phyloP scores from a whole-genome alignment of 1,140 invertebrate genomes.

The Ctenoplectra terminalis region DNA sequence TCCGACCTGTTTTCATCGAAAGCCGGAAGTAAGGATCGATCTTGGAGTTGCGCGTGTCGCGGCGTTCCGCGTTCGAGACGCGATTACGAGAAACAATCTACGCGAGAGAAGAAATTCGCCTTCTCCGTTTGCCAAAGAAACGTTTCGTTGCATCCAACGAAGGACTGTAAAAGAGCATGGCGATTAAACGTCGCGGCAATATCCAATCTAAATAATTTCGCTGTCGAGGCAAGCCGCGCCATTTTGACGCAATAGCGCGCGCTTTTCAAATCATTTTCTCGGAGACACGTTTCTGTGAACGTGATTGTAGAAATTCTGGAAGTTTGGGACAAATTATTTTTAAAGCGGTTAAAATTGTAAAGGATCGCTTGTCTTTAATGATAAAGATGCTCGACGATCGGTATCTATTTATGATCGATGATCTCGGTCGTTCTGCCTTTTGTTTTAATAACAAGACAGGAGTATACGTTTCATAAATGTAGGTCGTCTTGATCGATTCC shows the following conservation, averaged over 20 bases:
- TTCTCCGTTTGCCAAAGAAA: too few species aligned
- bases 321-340: not conserved
- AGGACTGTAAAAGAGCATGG: not conserved
- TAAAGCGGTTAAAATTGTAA: too few species aligned
- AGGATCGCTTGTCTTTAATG: not conserved
- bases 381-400: not conserved
- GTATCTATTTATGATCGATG: too few species aligned
- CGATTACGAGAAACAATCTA: slow-evolving; percentile 10
- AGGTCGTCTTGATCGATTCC: slow-evolving; percentile 15
- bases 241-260: not conserved
- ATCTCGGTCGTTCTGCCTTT: not conserved
- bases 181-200: not conserved
- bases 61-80: slow-evolving; percentile 31
- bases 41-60: not conserved
- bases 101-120: not conserved
- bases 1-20: slow-evolving; percentile 62
- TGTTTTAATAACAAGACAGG: not conserved
- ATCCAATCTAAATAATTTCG: slow-evolving; percentile 6
- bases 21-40: slow-evolving; percentile 60
- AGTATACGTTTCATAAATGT: not conserved
- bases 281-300: not conserved
- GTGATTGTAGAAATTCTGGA: rapidly evolving
- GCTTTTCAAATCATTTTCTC: not conserved
- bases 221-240: not conserved
- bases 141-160: not conserved